phyloP scores from a whole-genome alignment of 2,888 invertebrate genomes.

The Meandrusa payeni region DNA sequence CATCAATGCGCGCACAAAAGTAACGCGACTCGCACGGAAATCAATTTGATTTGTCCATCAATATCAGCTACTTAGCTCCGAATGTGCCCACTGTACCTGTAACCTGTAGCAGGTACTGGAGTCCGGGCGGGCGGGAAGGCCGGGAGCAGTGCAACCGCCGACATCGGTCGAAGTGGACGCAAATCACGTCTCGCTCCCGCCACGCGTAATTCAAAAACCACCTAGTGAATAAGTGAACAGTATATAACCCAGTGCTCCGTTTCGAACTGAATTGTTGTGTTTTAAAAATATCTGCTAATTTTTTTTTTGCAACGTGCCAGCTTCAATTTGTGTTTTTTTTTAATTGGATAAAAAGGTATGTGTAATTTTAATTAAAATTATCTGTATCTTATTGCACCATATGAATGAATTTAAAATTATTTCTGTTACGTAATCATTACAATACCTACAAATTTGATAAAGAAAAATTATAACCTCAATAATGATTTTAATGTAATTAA shows the following conservation, averaged over 20 bases:
- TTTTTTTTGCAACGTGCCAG: constrained; percentile 20
- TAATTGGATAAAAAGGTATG: constrained; percentile 10
- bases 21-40: constrained; percentile 40
- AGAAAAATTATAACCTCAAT: too few relatives aligned
- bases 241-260: constrained; percentile 27
- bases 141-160: constrained; percentile 61
- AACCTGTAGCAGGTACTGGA: constrained; percentile 66
- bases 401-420: too few relatives aligned
- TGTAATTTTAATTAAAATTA: background rate
- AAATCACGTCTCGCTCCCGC: background rate
- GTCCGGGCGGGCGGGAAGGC: constrained; percentile 47
- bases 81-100: constrained; percentile 64
- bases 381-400: too few relatives aligned
- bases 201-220: constrained; percentile 30
- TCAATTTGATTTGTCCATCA: constrained; percentile 74
- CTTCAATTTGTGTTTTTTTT: constrained; percentile 2
- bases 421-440: too few relatives aligned
- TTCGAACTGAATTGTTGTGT: constrained; percentile 20
- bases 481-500: too few relatives aligned
- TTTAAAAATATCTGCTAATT: constrained; percentile 18
- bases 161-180: constrained; percentile 21
- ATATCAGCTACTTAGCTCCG: constrained; percentile 71
- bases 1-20: constrained; percentile 8
- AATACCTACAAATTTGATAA: too few relatives aligned
- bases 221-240: constrained; percentile 47